phyloP scores from a whole-genome alignment of 30 jellyfish, hydroid and myxozoan genomes.

The Cassiopea xamachana region DNA sequence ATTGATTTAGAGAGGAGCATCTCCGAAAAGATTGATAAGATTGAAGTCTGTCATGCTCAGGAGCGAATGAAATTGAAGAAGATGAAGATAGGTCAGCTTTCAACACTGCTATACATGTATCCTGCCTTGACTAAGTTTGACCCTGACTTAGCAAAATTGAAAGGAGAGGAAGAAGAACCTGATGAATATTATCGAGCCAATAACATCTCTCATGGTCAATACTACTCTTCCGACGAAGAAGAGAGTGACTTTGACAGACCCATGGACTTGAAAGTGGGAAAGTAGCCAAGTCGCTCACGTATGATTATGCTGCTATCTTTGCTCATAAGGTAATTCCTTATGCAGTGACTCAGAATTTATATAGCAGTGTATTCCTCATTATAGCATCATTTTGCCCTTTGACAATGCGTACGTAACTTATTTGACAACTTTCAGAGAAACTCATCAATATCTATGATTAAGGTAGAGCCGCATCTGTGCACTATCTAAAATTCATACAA shows the following conservation, averaged over 20 bases:
- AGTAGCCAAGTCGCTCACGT: background rate
- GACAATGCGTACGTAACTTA: too few relatives aligned
- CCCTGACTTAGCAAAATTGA: conserved; percentile 30
- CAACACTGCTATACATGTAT: conserved; percentile 10
- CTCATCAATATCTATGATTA: too few relatives aligned
- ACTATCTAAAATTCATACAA: too few relatives aligned
- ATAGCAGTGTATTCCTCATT: too few relatives aligned
- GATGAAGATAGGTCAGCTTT: conserved; percentile 1
- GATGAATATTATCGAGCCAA: background rate
- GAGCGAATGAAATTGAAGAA: conserved; percentile 20
- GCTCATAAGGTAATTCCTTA: too few relatives aligned
- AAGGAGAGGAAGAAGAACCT: background rate
- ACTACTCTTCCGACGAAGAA: background rate
- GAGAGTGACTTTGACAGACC: conserved; percentile 3
- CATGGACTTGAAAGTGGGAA: conserved; percentile 3
- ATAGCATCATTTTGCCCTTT: too few relatives aligned
- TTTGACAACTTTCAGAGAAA: too few relatives aligned
- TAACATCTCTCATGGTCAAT: background rate
- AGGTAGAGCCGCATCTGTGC: too few relatives aligned
- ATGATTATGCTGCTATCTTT: too few relatives aligned
- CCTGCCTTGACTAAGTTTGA: conserved; percentile 19
- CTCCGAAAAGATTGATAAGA: background rate
- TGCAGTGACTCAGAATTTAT: too few relatives aligned
- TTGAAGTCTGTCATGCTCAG: conserved; percentile 4
- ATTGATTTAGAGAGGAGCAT: conserved; percentile 1